Conservation (phyloP, 2,888 invertebrate species). For the Leptopilina myrica region DNA sequence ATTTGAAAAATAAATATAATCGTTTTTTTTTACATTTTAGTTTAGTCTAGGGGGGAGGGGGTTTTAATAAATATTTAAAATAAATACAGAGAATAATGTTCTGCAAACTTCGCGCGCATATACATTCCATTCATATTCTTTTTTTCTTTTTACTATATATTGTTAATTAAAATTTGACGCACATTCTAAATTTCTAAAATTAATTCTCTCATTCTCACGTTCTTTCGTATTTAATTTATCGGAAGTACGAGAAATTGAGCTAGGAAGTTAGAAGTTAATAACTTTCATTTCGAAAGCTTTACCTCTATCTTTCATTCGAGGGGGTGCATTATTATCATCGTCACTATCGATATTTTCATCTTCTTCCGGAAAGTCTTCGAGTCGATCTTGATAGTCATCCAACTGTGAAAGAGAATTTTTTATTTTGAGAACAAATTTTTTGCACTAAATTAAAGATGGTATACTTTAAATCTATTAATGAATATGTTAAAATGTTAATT, state of each 20-base stretch:
- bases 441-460: background rate
- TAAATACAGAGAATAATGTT: background rate
- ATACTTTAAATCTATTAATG: too few relatives aligned
- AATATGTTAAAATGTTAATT: too few relatives aligned
- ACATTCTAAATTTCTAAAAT: background rate
- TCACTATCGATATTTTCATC: slow-evolving; percentile 76
- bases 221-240: background rate
- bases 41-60: too few relatives aligned
- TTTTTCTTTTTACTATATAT: too few relatives aligned
- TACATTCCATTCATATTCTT: background rate
- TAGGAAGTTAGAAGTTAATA: slow-evolving; percentile 77
- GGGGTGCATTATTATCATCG: slow-evolving; percentile 71
- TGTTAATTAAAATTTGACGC: slow-evolving; percentile 3
- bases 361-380: slow-evolving; percentile 76
- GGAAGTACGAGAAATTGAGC: slow-evolving; percentile 37
- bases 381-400: slow-evolving; percentile 78
- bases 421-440: background rate
- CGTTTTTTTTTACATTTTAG: background rate
- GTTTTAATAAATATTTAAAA: background rate
- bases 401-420: slow-evolving; percentile 66
- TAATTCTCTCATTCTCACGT: slow-evolving; percentile 2
- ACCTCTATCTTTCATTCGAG: slow-evolving; percentile 70
- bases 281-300: slow-evolving; percentile 81
- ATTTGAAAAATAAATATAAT: background rate
- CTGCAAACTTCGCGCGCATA: slow-evolving; percentile 11